A percentile compares a stretch with the other conserved stretches of the same genome.
These are phyloP conservation scores for Malurus cyaneus DNA, from an alignment of 2,113 vertebrate species.

Conservation along the genomic window DNA sequence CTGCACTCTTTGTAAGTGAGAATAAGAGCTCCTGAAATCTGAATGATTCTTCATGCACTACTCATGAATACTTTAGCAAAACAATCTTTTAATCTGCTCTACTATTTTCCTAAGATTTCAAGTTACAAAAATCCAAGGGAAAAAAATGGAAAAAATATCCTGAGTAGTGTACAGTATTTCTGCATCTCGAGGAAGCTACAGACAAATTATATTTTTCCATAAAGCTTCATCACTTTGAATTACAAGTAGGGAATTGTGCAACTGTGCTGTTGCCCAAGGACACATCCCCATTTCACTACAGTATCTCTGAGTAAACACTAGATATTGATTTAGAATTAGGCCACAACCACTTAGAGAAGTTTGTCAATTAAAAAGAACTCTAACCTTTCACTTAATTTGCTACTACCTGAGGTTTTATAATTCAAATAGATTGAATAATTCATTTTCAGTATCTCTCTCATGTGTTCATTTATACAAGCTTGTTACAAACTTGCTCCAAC, in stretches of 20 bases:
- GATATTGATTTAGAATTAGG: neutral
- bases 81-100: neutral
- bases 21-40: conserved; percentile 1
- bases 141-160: neutral
- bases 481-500: neutral
- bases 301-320: neutral
- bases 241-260: neutral
- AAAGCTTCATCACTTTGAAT: neutral
- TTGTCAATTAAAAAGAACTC: neutral
- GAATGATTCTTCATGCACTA: neutral
- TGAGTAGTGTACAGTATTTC: neutral
- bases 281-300: neutral
- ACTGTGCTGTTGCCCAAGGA: neutral
- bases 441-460: neutral
- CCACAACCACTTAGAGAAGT: neutral
- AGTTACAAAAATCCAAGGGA: neutral
- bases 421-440: neutral
- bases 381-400: neutral
- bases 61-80: neutral
- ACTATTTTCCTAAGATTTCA: neutral
- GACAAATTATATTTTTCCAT: neutral
- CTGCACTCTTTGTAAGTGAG: neutral
- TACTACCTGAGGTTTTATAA: neutral
- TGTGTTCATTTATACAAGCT: neutral
- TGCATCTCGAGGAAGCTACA: neutral